Evolutionary conservation across 2,797 vertebrate species (phyloP), one percentile per base, ranked within the genome.

Genomic region (Euthynnus affinis): DNA sequence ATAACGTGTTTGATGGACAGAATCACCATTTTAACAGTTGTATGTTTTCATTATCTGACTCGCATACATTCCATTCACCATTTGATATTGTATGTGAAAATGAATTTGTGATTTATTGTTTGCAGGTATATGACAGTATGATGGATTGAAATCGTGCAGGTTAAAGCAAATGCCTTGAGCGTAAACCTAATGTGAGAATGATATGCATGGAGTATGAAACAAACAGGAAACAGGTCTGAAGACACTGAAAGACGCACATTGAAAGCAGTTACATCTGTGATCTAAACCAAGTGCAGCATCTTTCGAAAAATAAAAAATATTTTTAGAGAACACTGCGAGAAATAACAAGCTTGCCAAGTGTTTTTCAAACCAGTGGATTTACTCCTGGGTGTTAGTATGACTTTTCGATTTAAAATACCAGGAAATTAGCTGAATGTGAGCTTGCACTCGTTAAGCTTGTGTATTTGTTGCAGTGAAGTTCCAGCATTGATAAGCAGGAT

Each of bases 221-320:
- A 73, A 76, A 82, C 51, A 80, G 63, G 51, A 85, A 85, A 80
- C 69, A 77, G 64, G 78, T 82, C 76, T 82, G 71, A 81, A 86
- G 75, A 90, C 78, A 86, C 68, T 68, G 40, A 82, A 73, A 83
- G 75, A 89, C 65, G 74, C 58, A 83, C 82, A 76, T 4, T 83
- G 74, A 87, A 87, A 90, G 78, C 85, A 86, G 82, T 88, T 87
- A 91, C 83, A 92, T 90, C 82, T 85, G 86, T 91, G 86, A 91
- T 90, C 86, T 81, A 92, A 93, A 93, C 83, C 86, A 93, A 94
- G 89, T 91, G 90, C 91, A 93, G 92, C 89, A 92, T 93, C 86
- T 92, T 92, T 87, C 51, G 15, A 87, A 91, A 86, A 89, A 84
- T 78, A 82, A 82, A 88, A 91, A 89, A 69, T 70, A 87, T 87